These are phyloP conservation scores for Drymodes brunneopygia DNA, from an alignment of 2,113 vertebrate genomes.

Conservation along the genomic window DNA sequence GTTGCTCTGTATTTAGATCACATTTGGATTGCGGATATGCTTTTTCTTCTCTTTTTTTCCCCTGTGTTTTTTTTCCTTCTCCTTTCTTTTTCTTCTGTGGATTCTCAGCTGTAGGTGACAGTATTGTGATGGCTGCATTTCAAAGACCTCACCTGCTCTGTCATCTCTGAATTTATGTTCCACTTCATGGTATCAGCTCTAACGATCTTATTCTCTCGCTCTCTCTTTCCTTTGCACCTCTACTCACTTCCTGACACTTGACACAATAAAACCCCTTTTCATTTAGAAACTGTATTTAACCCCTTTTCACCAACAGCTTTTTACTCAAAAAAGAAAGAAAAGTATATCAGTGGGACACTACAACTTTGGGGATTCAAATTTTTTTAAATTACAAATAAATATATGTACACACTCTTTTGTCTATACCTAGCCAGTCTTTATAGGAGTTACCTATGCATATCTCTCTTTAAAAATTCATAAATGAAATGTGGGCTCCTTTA, in stretches of 20 bases:
- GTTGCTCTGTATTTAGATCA: constrained; percentile 1
- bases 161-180: constrained; percentile 71
- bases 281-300: constrained; percentile 75
- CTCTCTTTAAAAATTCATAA: neutral
- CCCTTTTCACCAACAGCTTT: constrained; percentile 60
- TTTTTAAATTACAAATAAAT: constrained; percentile 17
- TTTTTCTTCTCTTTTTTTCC: neutral
- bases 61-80: neutral
- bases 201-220: constrained; percentile 70
- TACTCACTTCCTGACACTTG: constrained; percentile 77
- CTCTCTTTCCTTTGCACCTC: constrained; percentile 70
- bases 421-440: neutral
- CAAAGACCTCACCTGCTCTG: constrained; percentile 66
- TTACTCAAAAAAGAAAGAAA: constrained; percentile 63
- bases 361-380: constrained; percentile 18
- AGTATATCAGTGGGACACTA: constrained; percentile 19
- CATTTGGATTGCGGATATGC: neutral
- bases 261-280: constrained; percentile 74
- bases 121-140: constrained; percentile 25
- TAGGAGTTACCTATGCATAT: neutral
- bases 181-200: constrained; percentile 66
- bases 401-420: neutral
- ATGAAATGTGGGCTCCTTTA: neutral
- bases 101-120: constrained; percentile 54
- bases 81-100: neutral